phyloP scores from a whole-genome alignment of 2,797 vertebrate genomes.

The Steatocranus sp. region DNA sequence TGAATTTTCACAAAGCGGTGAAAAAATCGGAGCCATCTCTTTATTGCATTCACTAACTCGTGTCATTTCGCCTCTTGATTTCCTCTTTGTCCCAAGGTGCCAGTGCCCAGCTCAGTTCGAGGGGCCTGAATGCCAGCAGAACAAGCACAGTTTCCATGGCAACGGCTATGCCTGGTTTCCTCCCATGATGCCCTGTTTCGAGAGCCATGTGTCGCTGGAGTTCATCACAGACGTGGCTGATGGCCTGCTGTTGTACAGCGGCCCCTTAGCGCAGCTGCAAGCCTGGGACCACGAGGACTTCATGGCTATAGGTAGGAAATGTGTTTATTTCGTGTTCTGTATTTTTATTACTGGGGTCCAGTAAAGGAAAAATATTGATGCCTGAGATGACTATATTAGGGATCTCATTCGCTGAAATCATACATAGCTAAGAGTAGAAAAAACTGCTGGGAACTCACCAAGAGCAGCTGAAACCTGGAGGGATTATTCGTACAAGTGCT shows the following conservation, averaged over 20 bases:
- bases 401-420: not conserved
- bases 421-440: not conserved
- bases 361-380: not conserved
- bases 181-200: slow-evolving; percentile 81
- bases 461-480: not conserved
- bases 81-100: slow-evolving; percentile 68
- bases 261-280: slow-evolving; percentile 78
- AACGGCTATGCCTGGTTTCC: slow-evolving; percentile 86
- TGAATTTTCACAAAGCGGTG: not conserved
- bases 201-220: slow-evolving; percentile 82
- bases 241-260: slow-evolving; percentile 82
- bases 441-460: not conserved
- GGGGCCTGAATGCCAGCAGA: slow-evolving; percentile 86
- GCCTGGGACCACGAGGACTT: slow-evolving; percentile 78
- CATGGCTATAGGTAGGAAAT: slow-evolving; percentile 80
- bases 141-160: slow-evolving; percentile 84
- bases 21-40: not conserved
- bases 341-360: not conserved
- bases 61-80: slow-evolving; percentile 16
- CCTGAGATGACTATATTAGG: not conserved
- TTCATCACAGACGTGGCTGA: slow-evolving; percentile 82
- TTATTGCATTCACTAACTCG: slow-evolving; percentile 1
- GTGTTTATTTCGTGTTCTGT: accelerated
- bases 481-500: not conserved
- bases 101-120: slow-evolving; percentile 80